Percentiles rank a stretch among this genome's conserved stretches.
Evolutionary conservation across 2,797 vertebrate genomes (phyloP).

Genomic region (Gymnodraco acuticeps): DNA sequence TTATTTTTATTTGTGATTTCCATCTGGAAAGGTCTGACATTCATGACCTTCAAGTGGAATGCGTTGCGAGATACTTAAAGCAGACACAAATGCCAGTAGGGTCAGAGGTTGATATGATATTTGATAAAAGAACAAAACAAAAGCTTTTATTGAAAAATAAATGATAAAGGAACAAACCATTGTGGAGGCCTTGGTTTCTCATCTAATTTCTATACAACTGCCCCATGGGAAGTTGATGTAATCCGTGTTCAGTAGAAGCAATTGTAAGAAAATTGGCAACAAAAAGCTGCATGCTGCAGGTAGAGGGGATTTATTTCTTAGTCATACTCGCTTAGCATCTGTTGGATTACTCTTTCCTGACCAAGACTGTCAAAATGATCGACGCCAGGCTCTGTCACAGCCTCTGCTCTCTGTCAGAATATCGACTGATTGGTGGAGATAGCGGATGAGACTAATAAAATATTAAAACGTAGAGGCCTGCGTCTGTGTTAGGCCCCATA

Average conservation of each 20-base stretch:
- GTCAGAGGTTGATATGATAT: not conserved
- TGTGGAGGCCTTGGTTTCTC: not conserved
- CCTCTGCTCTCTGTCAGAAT: slow-evolving; percentile 51
- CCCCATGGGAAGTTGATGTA: not conserved
- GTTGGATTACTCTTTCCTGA: slow-evolving; percentile 36
- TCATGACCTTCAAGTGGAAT: not conserved
- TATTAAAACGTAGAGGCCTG: slow-evolving; percentile 68
- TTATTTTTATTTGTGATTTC: no score
- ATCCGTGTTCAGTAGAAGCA: not conserved
- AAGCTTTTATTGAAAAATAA: not conserved
- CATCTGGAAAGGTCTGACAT: no score
- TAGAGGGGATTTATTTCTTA: not conserved
- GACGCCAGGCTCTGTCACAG: slow-evolving; percentile 43
- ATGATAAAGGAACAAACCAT: not conserved
- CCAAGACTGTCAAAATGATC: slow-evolving; percentile 66
- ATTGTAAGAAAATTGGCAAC: not conserved
- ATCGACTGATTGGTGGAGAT: slow-evolving; percentile 72
- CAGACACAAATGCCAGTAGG: not conserved
- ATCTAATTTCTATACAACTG: not conserved
- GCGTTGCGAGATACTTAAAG: no score
- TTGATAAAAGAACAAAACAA: not conserved
- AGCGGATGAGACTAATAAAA: slow-evolving; percentile 78
- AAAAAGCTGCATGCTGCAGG: slow-evolving; percentile 13
- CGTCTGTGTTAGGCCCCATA: slow-evolving; percentile 54
- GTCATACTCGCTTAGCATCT: slow-evolving; percentile 1